phyloP scores from a whole-genome alignment of 2,888 invertebrate genomes.

The Asteroscopus sphinx region DNA sequence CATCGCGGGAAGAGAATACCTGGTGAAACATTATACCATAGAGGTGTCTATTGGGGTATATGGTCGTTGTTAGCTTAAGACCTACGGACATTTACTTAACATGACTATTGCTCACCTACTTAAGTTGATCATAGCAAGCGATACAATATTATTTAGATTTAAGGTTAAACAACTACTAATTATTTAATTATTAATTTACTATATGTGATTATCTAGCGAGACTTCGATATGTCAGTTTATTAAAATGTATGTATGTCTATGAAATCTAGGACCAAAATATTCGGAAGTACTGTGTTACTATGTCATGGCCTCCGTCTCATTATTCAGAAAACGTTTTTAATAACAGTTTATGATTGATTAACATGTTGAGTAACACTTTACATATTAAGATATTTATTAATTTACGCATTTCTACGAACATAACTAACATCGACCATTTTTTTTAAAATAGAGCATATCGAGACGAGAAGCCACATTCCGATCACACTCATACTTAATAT shows the following conservation, averaged over 20 bases:
- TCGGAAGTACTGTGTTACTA: constrained; percentile 41
- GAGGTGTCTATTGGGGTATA: no score
- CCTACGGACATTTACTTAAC: no score
- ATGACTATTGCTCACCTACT: no score
- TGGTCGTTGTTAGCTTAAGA: no score
- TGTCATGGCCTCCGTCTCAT: constrained; percentile 24
- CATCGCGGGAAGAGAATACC: no score
- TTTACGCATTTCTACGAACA: constrained; percentile 18
- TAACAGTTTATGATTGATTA: neutral
- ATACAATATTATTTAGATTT: constrained; percentile 4
- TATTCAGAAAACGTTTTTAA: constrained; percentile 31
- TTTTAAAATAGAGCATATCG: constrained; percentile 29
- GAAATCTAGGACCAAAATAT: constrained; percentile 41
- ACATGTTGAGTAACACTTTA: neutral
- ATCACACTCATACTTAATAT: constrained; percentile 7
- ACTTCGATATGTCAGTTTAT: constrained; percentile 33
- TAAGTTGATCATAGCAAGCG: constrained; percentile 6
- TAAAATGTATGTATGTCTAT: constrained; percentile 14
- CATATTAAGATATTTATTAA: constrained; percentile 2
- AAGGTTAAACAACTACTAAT: constrained; percentile 12
- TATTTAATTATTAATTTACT: constrained; percentile 23
- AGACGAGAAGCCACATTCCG: constrained; percentile 27
- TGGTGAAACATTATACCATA: no score
- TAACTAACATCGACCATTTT: constrained; percentile 42
- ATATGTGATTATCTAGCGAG: constrained; percentile 15